Conservation (phyloP, 2,888 invertebrate genomes). For the Hipparchia sbordonii region DNA sequence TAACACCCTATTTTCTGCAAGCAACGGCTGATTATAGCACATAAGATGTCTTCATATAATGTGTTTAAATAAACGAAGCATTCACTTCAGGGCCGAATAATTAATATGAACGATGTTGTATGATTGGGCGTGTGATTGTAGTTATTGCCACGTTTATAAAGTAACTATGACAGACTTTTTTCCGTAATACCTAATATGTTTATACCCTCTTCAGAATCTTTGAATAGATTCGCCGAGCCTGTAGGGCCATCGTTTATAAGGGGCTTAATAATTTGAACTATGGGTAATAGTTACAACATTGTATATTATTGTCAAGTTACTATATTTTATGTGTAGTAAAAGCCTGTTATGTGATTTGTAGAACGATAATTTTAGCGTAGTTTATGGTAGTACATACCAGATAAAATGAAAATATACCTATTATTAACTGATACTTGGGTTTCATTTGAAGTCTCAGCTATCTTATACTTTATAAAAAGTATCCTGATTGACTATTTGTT, state of each 20-base stretch:
- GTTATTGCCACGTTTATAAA: no score
- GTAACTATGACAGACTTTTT: no score
- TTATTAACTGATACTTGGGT: conserved; percentile 22
- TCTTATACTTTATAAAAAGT: not conserved
- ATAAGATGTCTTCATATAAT: not conserved
- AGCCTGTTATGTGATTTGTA: conserved; percentile 38
- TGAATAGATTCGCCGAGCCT: not conserved
- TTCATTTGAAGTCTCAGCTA: conserved; percentile 16
- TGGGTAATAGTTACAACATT: conserved; percentile 13
- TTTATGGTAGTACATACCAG: conserved; percentile 28
- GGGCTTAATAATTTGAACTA: conserved; percentile 1
- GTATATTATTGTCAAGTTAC: conserved; percentile 18
- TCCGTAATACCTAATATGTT: no score
- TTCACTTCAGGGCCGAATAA: no score
- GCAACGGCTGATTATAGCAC: not conserved
- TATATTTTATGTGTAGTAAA: conserved; percentile 28
- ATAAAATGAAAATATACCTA: conserved; percentile 28
- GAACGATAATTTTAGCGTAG: conserved; percentile 33
- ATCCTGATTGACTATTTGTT: not conserved
- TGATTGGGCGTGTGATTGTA: no score
- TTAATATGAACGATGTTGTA: no score
- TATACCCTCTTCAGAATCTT: no score
- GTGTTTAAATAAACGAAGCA: no score
- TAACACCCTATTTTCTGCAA: no score
- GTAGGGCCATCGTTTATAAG: not conserved